phyloP scores from a whole-genome alignment of 2,797 vertebrate genomes.

The Columba guinea region DNA sequence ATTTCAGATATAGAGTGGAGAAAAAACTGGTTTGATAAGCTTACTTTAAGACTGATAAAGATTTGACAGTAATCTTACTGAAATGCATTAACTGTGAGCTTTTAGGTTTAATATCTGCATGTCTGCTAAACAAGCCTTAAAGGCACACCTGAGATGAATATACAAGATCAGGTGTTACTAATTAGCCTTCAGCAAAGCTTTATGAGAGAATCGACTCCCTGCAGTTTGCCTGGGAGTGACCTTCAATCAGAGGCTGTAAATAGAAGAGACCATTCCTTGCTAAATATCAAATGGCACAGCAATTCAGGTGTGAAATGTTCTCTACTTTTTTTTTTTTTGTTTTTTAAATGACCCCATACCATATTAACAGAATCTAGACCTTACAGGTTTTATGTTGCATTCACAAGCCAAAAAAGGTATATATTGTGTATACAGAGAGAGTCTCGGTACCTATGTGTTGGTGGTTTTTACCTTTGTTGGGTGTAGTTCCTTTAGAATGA shows the following conservation, averaged over 20 bases:
- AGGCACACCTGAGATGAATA: background rate
- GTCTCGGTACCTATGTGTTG: accelerated
- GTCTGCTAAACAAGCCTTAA: background rate
- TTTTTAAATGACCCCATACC: too few relatives aligned
- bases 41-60: background rate
- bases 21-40: background rate
- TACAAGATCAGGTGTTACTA: background rate
- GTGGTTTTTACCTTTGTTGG: background rate
- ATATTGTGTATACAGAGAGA: background rate
- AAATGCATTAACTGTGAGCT: background rate
- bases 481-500: too few relatives aligned
- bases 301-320: background rate
- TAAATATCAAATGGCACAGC: background rate
- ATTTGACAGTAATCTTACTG: background rate
- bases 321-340: too few relatives aligned
- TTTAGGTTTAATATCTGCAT: background rate
- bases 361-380: background rate
- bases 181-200: background rate
- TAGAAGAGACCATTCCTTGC: background rate
- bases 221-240: background rate
- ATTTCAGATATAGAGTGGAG: background rate
- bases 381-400: background rate
- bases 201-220: background rate
- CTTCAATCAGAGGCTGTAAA: background rate
- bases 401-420: background rate